These are phyloP conservation scores for Chrysomallon squamiferum DNA, from an alignment of 1,140 invertebrate genomes.

Conservation along the genomic window DNA sequence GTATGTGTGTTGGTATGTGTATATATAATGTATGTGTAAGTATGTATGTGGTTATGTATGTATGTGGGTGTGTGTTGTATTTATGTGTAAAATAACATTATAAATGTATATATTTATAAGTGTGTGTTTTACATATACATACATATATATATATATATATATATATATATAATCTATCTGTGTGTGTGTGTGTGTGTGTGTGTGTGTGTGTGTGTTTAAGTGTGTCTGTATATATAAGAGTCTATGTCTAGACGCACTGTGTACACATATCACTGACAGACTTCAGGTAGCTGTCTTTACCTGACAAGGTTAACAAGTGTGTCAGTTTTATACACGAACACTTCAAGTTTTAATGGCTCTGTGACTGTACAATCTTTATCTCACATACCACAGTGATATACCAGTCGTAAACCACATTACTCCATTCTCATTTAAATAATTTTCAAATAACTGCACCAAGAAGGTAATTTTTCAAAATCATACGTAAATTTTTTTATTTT, in stretches of 20 bases:
- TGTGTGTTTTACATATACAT: background rate
- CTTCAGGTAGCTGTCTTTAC: background rate
- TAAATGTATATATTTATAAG: background rate
- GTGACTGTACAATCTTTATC: no score
- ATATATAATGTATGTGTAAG: no score
- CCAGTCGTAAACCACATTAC: no score
- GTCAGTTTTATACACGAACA: no score
- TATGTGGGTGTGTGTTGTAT: background rate
- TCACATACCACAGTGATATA: no score
- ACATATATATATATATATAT: background rate
- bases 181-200: background rate
- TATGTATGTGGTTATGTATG: background rate
- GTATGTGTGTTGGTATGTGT: no score
- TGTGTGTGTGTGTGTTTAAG: background rate
- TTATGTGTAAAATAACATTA: background rate
- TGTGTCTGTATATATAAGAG: background rate
- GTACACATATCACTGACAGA: background rate
- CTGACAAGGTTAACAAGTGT: no score
- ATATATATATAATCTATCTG: background rate
- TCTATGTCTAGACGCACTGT: background rate
- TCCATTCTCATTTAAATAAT: no score
- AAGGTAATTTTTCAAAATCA: no score
- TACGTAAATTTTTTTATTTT: no score
- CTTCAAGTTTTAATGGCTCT: no score
- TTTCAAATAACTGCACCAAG: no score